Percentiles rank a stretch among this genome's conserved stretches.
Evolutionary conservation across 2,113 vertebrate genomes (phyloP).

Genomic region (Castor canadensis): DNA sequence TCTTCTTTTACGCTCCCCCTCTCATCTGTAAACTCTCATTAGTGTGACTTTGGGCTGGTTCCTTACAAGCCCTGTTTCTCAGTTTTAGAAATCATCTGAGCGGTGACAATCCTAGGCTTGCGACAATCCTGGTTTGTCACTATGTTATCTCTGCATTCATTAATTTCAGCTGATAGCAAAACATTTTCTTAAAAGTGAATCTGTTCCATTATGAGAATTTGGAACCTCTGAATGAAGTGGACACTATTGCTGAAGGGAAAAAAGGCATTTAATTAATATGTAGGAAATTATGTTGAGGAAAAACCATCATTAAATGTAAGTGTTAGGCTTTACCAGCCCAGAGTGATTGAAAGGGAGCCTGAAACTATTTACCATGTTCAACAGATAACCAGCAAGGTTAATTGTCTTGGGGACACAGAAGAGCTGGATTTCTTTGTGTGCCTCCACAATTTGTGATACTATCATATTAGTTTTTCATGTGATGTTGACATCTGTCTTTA

Average conservation of each 20-base stretch:
- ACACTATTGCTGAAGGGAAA: slow-evolving; percentile 28
- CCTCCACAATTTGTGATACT: slow-evolving; percentile 45
- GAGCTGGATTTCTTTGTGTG: slow-evolving; percentile 62
- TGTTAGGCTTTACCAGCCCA: slow-evolving; percentile 78
- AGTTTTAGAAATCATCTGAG: neutral
- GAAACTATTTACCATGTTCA: slow-evolving; percentile 77
- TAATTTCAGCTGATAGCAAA: neutral
- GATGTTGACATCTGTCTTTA: neutral
- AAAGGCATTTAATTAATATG: slow-evolving; percentile 77
- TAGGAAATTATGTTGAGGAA: slow-evolving; percentile 69
- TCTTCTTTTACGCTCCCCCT: no score
- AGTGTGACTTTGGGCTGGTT: neutral
- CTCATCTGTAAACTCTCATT: no score
- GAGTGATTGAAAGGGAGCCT: slow-evolving; percentile 66
- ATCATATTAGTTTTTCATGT: neutral
- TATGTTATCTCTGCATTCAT: no score
- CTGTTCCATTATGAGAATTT: slow-evolving; percentile 1
- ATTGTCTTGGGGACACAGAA: slow-evolving; percentile 78
- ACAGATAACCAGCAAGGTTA: slow-evolving; percentile 78
- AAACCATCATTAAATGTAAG: slow-evolving; percentile 76
- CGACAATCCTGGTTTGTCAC: no score
- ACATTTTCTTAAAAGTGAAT: neutral
- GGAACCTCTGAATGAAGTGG: slow-evolving; percentile 32
- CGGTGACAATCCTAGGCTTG: neutral
- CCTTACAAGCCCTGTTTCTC: neutral